These are phyloP conservation scores for Aviceda subcristata DNA, from an alignment of 2,113 vertebrate species.

Conservation along the genomic window DNA sequence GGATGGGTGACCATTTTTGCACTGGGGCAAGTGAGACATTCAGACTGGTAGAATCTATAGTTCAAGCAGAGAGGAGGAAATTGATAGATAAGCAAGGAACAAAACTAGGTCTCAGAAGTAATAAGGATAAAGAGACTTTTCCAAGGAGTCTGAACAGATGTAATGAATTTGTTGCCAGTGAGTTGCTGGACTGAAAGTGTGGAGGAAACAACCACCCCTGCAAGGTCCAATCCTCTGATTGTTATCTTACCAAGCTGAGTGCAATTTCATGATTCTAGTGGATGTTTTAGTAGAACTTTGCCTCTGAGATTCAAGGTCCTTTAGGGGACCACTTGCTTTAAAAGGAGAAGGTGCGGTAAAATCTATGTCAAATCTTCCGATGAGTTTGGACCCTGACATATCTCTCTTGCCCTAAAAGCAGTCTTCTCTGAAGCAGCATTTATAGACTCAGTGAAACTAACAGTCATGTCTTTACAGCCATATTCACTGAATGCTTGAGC, in stretches of 20 bases:
- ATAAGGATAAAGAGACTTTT: neutral
- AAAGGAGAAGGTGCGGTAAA: neutral
- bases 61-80: neutral
- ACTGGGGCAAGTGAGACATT: neutral
- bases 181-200: neutral
- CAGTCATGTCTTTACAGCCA: neutral
- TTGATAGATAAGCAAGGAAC: neutral
- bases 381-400: neutral
- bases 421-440: neutral
- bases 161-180: neutral
- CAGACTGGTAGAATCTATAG: neutral
- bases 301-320: neutral
- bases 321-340: neutral
- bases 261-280: neutral
- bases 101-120: neutral
- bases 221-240: neutral
- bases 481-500: neutral
- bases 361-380: neutral
- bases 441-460: neutral
- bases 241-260: neutral
- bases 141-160: neutral
- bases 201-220: neutral
- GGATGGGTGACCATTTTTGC: neutral
- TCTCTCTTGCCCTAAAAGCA: neutral
- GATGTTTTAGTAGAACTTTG: neutral